Percentiles rank a stretch among this genome's conserved stretches.
phyloP scores from a whole-genome alignment of 2,113 vertebrate species.

The Amblyornis subalaris region DNA sequence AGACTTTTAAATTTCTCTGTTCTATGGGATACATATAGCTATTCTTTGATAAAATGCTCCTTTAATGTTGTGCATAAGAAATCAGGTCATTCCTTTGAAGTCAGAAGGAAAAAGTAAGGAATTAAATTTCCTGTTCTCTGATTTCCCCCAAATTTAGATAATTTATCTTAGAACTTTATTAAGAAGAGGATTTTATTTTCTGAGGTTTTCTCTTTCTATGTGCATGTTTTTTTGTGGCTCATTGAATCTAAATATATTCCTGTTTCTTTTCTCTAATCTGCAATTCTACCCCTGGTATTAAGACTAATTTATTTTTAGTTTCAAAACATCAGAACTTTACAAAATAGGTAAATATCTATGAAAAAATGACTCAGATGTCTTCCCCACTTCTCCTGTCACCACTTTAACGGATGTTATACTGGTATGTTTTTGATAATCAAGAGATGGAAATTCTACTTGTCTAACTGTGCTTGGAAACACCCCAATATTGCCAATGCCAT shows the following conservation, averaged over 20 bases:
- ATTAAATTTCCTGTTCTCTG: neutral
- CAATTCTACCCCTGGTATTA: neutral
- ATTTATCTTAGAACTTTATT: neutral
- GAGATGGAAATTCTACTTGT: neutral
- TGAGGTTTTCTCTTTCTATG: neutral
- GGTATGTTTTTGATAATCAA: neutral
- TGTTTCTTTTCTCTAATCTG: neutral
- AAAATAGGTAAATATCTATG: neutral
- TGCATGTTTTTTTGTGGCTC: neutral
- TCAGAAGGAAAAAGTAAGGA: neutral
- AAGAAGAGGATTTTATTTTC: neutral
- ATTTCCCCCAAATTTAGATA: neutral
- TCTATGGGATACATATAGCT: neutral
- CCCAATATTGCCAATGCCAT: neutral
- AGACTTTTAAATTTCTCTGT: neutral
- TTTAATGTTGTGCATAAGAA: conserved; percentile 6
- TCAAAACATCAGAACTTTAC: neutral
- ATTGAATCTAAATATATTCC: neutral
- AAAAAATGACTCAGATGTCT: neutral
- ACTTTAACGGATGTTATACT: neutral
- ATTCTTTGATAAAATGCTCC: neutral
- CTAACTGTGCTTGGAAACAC: neutral
- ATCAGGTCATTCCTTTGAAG: neutral
- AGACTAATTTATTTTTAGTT: neutral
- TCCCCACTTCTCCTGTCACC: neutral